Percentiles rank a stretch among this genome's conserved stretches.
Conservation (phyloP, 2,888 invertebrate species). For the Hemistola chrysoprasaria region DNA sequence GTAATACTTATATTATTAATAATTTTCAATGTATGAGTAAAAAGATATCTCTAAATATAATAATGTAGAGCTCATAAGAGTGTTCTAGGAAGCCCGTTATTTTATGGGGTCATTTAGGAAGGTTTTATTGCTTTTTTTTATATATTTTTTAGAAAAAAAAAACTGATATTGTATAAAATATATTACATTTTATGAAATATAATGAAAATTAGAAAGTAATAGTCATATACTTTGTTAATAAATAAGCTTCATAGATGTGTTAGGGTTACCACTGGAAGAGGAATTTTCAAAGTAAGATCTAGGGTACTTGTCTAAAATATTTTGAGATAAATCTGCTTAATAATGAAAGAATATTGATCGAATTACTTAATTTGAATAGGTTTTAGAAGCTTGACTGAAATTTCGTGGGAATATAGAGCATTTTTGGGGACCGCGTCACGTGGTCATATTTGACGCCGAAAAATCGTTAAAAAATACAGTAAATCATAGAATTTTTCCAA, state of each 20-base stretch:
- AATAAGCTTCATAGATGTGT: not conserved
- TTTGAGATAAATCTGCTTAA: not conserved
- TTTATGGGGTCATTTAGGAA: too few species aligned
- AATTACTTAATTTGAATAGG: not conserved
- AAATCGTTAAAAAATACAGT: slow-evolving; percentile 13
- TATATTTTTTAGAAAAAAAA: too few species aligned
- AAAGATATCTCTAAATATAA: too few species aligned
- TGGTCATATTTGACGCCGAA: slow-evolving; percentile 5
- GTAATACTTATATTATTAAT: too few species aligned
- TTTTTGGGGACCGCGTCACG: slow-evolving; percentile 17
- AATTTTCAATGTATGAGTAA: too few species aligned
- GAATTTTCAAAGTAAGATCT: slow-evolving; percentile 3
- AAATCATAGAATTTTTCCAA: slow-evolving; percentile 4
- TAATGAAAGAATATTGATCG: not conserved
- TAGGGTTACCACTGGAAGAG: not conserved
- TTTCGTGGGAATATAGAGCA: not conserved
- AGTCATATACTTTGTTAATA: not conserved
- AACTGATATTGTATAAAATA: too few species aligned
- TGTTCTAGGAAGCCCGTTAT: too few species aligned
- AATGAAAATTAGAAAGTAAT: not conserved
- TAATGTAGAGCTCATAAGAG: too few species aligned
- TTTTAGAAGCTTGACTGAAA: not conserved
- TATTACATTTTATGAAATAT: too few species aligned
- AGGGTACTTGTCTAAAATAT: not conserved
- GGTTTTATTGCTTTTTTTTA: too few species aligned